Conservation (phyloP, 2,113 vertebrate species). For the Phrynosoma blainvillii region DNA sequence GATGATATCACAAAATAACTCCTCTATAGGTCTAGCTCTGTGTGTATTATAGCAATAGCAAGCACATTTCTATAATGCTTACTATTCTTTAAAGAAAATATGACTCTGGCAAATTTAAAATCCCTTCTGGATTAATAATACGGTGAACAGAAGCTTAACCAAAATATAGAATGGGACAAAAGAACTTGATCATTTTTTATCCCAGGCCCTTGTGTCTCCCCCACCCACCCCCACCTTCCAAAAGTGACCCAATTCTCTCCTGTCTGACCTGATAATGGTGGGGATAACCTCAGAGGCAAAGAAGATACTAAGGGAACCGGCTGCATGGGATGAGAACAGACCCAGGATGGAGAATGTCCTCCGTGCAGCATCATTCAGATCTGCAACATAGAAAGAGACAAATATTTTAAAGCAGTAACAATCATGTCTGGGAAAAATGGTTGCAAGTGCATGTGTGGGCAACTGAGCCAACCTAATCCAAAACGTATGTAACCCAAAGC, state of each 20-base stretch:
- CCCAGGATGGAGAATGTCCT: constrained; percentile 88
- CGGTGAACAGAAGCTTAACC: not conserved
- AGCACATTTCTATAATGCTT: too few species aligned
- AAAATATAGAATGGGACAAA: not conserved
- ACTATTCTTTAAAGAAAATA: too few species aligned
- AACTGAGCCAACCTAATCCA: too few species aligned
- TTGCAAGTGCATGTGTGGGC: too few species aligned
- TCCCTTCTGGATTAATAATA: not conserved
- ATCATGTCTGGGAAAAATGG: too few species aligned
- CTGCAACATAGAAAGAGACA: constrained; percentile 55
- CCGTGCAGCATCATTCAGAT: constrained; percentile 85
- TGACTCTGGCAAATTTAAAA: too few species aligned
- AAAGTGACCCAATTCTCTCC: not conserved
- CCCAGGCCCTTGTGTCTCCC: not conserved
- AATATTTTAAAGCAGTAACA: not conserved
- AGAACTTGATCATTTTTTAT: not conserved
- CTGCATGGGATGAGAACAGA: constrained; percentile 87
- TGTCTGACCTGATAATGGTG: constrained; percentile 85
- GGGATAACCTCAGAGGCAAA: constrained; percentile 90
- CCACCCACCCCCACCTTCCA: not conserved
- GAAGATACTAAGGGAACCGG: constrained; percentile 84
- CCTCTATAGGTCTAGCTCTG: too few species aligned
- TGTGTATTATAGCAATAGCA: too few species aligned
- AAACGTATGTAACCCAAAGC: too few species aligned
- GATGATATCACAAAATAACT: too few species aligned